Evolutionary conservation across 2,797 vertebrate genomes (phyloP), one percentile per base, ranked within the genome.

Genomic region (Lacerta agilis): DNA sequence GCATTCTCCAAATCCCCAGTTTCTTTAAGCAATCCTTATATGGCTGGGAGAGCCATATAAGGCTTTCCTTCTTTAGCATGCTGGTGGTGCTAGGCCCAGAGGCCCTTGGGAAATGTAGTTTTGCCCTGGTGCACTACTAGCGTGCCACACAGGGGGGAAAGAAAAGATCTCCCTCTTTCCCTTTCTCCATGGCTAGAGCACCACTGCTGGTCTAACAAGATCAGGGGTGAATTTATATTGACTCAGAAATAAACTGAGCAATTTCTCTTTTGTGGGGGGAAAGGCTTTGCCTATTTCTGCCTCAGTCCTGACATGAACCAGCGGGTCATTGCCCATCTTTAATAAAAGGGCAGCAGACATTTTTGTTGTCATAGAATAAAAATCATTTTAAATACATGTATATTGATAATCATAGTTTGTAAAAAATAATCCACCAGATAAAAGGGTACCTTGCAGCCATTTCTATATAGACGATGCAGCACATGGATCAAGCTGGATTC

Each of bases 341-440:
- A 41, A 67, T 78, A n/a, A 78, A 76, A n/a, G 7, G 25, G 25
- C 71, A 76, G 64, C 18, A 13, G 85, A 49, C 5, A 17, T 69
- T 79, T 79, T 73, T 45, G 33, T 79, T 64, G 45, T 45, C 33
- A 49, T 33, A 64, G 38, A 38, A 13, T 76, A 73, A 43, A 23
- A 43, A 75, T 75, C 38, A 41, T 43, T 83, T 58, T 69, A 69
- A 7, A 38, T 38, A 27, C 8, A 33, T 11, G 11, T n/a, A n/a
- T n/a, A 71, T n/a, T 1, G 43, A 27, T 3, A 13, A 67, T 38
- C 4, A 61, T 25, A 33, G 1, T 33, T 17, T 18, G 3, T 41
- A 41, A 71, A 79, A 79, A 10, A 36, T 73, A 88, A 85, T n/a
- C n/a, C 25, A 36, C 71, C 45, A 88, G 6, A 79, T 69, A 72